Evolutionary conservation across 2,888 invertebrate species (phyloP), one percentile per base, ranked within the genome.

Genomic region (Aleiodes leptofemur): DNA sequence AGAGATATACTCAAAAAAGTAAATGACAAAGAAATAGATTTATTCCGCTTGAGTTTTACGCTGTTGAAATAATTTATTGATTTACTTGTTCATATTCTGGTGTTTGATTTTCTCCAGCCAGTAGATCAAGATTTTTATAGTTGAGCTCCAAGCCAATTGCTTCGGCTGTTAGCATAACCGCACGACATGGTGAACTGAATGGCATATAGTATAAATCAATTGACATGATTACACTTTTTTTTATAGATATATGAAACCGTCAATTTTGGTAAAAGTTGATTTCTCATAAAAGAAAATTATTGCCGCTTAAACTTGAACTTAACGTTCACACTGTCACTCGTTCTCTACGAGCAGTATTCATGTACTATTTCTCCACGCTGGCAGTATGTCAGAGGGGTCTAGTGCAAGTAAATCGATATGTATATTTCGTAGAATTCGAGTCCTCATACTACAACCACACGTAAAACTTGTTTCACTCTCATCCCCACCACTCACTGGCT

Each of bases 81-180:
- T 23, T 76, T 80, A 90, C 90, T 84, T 89, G 80, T 50, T 88
- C 82, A 74, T 82, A 90, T 76, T 90, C 90, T 3, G 90, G 87
- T 34, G 82, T 87, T n/a, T 86, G 74, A 29, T 90, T 84, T 77
- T 90, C 90, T 0, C 88, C 88, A 59, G 81, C 80, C 4, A 84
- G 64, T n/a, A 88, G 34, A 76, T 90, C 82, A 29, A 89, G 43
- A n/a, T 72, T 61, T 73, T 88, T 89, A 34, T 88, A 77, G 74
- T 90, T 89, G 29, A 90, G 70, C 4, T 85, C 74, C 3, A 90
- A 76, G 23, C 88, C 89, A 61, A 90, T 83, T 11, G 90, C 86
- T 75, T 90, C 87, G 0, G 89, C 89, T 0, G 88, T 83, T 29
- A 90, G 83, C 81, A 87, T 77, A 2, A 90, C 89, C 1, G 88